Conservation (phyloP, 2,888 invertebrate species). For the Itoplectis maculator region DNA sequence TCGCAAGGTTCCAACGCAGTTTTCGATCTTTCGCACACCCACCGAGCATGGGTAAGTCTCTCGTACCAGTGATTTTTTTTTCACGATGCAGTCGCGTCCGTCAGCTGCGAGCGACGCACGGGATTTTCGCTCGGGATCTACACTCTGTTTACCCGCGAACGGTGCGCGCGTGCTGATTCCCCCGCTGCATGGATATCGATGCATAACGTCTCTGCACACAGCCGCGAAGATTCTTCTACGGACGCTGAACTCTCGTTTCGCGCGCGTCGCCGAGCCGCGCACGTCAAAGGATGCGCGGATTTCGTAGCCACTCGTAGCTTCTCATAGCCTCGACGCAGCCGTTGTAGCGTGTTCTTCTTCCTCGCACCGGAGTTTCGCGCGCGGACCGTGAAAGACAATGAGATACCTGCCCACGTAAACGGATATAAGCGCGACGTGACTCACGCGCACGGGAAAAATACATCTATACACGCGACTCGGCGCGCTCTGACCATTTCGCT, state of each 20-base stretch:
- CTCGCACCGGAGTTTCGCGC: conserved; percentile 9
- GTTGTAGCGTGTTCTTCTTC: neutral
- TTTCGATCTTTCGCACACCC: conserved; percentile 52
- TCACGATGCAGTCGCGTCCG: neutral
- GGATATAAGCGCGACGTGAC: conserved; percentile 49
- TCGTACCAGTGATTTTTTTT: conserved; percentile 1
- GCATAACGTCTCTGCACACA: neutral
- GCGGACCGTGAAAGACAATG: conserved; percentile 44
- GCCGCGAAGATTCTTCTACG: conserved; percentile 24
- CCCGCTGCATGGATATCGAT: conserved; percentile 14
- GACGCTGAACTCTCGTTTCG: conserved; percentile 41
- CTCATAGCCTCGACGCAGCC: no score
- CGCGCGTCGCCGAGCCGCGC: neutral
- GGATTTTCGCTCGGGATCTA: no score
- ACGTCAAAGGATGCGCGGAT: conserved; percentile 27
- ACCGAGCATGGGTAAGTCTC: conserved; percentile 67
- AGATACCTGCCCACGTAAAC: conserved; percentile 33
- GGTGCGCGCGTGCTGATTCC: neutral
- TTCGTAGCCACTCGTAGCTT: neutral
- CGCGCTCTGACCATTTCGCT: conserved; percentile 9
- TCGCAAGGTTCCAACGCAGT: conserved; percentile 58
- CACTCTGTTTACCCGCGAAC: no score
- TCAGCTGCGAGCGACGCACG: neutral
- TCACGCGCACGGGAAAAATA: conserved; percentile 6
- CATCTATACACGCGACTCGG: neutral